phyloP scores from a whole-genome alignment of 2,113 vertebrate genomes.

The Cephalopholis sonnerati region DNA sequence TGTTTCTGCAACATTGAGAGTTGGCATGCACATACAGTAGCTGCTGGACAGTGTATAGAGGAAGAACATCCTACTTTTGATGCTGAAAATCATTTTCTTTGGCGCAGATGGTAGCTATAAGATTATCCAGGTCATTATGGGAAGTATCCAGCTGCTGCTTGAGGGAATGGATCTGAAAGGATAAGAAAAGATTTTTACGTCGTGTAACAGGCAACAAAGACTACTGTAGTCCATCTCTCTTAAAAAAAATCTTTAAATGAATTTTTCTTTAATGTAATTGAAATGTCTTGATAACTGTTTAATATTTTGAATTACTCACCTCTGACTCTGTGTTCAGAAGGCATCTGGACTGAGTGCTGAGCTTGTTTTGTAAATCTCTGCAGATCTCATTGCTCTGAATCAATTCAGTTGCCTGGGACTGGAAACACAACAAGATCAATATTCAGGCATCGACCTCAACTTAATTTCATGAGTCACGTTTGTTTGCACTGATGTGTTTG shows the following conservation, averaged over 20 bases:
- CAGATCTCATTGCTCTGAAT: conserved; percentile 21
- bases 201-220: not conserved
- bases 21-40: not conserved
- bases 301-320: conserved; percentile 15
- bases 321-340: conserved; percentile 38
- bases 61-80: conserved; percentile 45
- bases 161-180: conserved; percentile 83
- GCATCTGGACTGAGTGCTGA: conserved; percentile 14
- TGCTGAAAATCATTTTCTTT: conserved; percentile 47
- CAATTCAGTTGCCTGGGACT: conserved; percentile 78
- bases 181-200: not conserved
- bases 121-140: conserved; percentile 53
- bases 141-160: conserved; percentile 83
- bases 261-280: not conserved
- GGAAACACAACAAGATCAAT: conserved; percentile 9
- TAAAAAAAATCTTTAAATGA: not conserved
- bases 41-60: not conserved
- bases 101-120: conserved; percentile 67
- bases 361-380: conserved; percentile 26
- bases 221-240: not conserved
- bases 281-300: not conserved
- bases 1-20: not conserved
- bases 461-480: not conserved
- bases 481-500: not conserved
- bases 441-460: not conserved